Percentiles rank a stretch among this genome's conserved stretches.
phyloP scores from a whole-genome alignment of 2,888 invertebrate genomes.

The Stictocephala bisonia region DNA sequence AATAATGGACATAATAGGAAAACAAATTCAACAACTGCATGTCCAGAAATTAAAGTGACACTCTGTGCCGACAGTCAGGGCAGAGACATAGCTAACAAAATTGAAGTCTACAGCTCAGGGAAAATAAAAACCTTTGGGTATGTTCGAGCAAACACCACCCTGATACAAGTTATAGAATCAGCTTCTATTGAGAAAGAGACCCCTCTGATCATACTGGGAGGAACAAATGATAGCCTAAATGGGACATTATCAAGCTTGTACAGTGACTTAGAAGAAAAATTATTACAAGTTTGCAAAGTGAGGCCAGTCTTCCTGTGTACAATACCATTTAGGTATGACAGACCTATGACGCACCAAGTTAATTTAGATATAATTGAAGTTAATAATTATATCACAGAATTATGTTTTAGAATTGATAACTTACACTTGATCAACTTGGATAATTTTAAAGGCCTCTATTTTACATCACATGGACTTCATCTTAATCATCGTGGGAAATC shows the following conservation, averaged over 20 bases:
- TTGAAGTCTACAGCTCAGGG: neutral
- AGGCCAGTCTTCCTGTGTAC: neutral
- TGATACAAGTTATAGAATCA: neutral
- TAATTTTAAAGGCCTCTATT: neutral
- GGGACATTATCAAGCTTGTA: neutral
- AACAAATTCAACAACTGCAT: neutral
- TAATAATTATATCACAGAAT: neutral
- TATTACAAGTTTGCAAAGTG: neutral
- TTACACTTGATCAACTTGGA: neutral
- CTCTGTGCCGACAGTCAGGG: neutral
- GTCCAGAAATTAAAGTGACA: neutral
- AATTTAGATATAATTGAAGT: neutral
- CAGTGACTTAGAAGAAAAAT: neutral
- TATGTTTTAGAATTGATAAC: neutral
- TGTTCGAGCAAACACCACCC: neutral
- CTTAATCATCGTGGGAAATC: neutral
- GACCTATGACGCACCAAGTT: neutral
- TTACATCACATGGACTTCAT: neutral
- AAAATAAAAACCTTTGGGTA: constrained; percentile 4
- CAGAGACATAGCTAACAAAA: neutral
- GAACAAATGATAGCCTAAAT: neutral
- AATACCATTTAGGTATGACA: neutral
- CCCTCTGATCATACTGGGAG: neutral
- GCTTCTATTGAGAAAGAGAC: neutral
- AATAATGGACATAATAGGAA: no score